Base-by-base conservation (phyloP, 2,113 vertebrate genomes). In the Pogonocichla stellata region DNA sequence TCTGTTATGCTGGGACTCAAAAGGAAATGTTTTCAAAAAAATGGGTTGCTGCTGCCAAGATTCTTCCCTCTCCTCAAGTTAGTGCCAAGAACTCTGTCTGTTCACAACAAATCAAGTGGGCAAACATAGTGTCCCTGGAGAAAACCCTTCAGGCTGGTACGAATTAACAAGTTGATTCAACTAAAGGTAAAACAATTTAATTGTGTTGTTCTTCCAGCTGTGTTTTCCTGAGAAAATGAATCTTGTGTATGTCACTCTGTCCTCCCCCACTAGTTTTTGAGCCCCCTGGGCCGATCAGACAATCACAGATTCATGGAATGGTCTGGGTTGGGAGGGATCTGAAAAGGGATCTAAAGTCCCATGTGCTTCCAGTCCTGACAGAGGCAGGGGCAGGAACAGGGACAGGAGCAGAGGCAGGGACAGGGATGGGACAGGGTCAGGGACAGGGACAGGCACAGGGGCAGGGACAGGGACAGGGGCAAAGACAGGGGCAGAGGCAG, bases 81-180 rank as follows among this genome's bases (percentile, higher is more conserved):
- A 91, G 53, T 72, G 86, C 95, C 86, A 96, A 92, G 86, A 82
- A 54, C 84, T 93, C 54, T 57, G 57, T 77, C 86, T 86, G 83
- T 80, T 74, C 73, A 34, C 43, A 53, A 75, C 73, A 89, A 88
- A 92, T 62, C 77, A 85, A 26, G 47, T 48, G 28, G 43, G 36
- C 80, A 81, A 79, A 69, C 57, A 23, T 18, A 61, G 43, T 87
- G 67, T 79, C 86, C 61, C 80, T 19, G 51, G 80, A 92, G 94
- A 79, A 94, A 91, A 53, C 29, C 85, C 71, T 75, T 72, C 83
- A 90, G 86, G 77, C 77, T 48, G 38, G 25, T 17, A 34, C 26
- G 65, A 89, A 90, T 47, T 60, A 86, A 72, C 2, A 23, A 20
- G 25, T 45, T 79, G 36, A 28, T 90, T 54, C 66, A 82, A 20